These are phyloP conservation scores for Hemiscyllium ocellatum DNA, from an alignment of 2,113 vertebrate genomes.

Conservation along the genomic window DNA sequence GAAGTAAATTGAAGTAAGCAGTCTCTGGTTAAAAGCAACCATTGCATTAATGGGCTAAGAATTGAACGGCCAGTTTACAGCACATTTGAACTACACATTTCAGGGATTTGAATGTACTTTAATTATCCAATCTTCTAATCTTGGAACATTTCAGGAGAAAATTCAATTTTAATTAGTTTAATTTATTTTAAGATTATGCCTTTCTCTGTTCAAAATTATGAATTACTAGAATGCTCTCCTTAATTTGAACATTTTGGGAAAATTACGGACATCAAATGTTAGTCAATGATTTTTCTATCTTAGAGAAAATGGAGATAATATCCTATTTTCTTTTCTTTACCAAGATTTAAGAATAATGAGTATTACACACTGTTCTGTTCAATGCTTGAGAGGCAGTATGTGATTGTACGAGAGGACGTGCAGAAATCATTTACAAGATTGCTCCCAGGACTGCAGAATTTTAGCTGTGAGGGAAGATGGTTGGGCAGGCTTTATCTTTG, in stretches of 20 bases:
- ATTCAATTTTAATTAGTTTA: not conserved
- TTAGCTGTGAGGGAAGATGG: not conserved
- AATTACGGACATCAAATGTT: not conserved
- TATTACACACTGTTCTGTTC: not conserved
- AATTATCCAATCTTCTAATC: not conserved
- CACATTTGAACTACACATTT: not conserved
- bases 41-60: not conserved
- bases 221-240: not conserved
- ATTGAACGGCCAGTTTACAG: not conserved
- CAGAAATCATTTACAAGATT: not conserved
- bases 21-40: not conserved
- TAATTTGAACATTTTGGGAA: not conserved
- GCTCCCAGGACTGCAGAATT: not conserved
- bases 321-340: not conserved
- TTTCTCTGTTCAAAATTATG: not conserved
- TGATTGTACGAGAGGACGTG: not conserved
- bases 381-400: not conserved
- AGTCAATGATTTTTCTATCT: not conserved
- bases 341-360: not conserved
- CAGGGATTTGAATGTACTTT: constrained; percentile 9
- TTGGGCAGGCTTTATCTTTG: not conserved
- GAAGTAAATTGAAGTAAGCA: not conserved
- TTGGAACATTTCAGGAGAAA: not conserved
- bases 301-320: not conserved
- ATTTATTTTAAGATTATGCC: not conserved